phyloP scores from a whole-genome alignment of 2,888 invertebrate genomes.

The Diogma glabrata region DNA sequence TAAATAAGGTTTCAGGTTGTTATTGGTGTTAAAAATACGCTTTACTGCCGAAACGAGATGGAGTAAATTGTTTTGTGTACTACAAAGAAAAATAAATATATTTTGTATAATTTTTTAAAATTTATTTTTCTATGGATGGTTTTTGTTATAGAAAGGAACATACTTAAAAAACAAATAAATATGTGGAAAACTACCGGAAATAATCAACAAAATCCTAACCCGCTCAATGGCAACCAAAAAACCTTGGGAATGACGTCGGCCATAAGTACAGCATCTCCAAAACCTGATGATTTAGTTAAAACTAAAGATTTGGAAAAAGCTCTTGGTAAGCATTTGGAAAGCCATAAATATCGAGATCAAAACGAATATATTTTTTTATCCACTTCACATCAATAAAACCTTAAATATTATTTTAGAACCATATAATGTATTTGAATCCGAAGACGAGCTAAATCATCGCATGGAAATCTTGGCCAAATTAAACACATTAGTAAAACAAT shows the following conservation, averaged over 20 bases:
- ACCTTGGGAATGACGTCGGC: conserved; percentile 84
- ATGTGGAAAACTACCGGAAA: background rate
- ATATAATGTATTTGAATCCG: conserved; percentile 82
- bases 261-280: conserved; percentile 76
- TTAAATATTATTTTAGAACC: conserved; percentile 45
- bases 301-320: conserved; percentile 60
- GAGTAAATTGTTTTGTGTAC: too few species aligned
- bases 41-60: too few species aligned
- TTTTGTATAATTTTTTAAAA: too few species aligned
- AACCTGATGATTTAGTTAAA: conserved; percentile 54
- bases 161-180: too few species aligned
- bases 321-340: conserved; percentile 30
- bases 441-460: conserved; percentile 80
- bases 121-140: too few species aligned
- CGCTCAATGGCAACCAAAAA: conserved; percentile 15
- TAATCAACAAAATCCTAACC: conserved; percentile 11
- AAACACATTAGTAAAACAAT: conserved; percentile 82
- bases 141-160: too few species aligned
- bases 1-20: too few species aligned
- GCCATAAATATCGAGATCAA: too few species aligned
- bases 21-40: too few species aligned
- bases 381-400: too few species aligned
- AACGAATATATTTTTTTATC: too few species aligned
- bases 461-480: conserved; percentile 76
- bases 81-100: too few species aligned